Evolutionary conservation across 2,113 vertebrate genomes (phyloP), one percentile per base, ranked within the genome.

Genomic region (Myotis yumanensis): DNA sequence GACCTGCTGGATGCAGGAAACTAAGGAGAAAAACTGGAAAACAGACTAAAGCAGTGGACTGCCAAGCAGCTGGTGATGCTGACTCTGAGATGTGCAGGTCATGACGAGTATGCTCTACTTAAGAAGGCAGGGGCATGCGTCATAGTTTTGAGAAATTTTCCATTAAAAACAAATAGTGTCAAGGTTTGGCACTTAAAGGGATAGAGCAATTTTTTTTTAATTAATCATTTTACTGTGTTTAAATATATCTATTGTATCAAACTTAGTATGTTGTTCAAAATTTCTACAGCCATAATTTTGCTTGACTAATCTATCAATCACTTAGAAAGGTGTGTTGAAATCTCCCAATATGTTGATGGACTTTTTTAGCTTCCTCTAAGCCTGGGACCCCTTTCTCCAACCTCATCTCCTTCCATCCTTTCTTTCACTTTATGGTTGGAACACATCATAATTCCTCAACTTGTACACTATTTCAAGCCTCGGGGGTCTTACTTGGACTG

Each of bases 221-320:
- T 54, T 62, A 46, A n/a, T 40, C 46, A 54, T 57, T 68, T 79
- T 79, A 71, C 71, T 46, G 15, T 46, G 62, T 43, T 93, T 87
- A 89, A 84, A 84, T 23, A 15, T 48, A 77, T 72, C 2, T 35
- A 23, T 77, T 76, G 23, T 14, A 81, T 30, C 3, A 77, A 66
- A 82, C 9, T 52, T 40, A 66, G 59, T 90, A 32, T 77, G 8
- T 75, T 68, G 8, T n/a, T 90, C n/a, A 62, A 69, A 80, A 93
- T 17, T 68, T 71, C 37, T 68, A 28, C 62, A 46, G 76, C n/a
- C 25, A 93, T 57, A 72, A 54, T 92, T 94, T 95, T 73, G 11
- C 28, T 86, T 89, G 7, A 59, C 30, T 88, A 89, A 69, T 3
- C 30, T 28, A 83, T 94, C 15, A 52, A 28, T 1, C 37, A 43